Percentiles rank a stretch among this genome's conserved stretches.
Conservation (phyloP, 2,888 invertebrate genomes). For the Strigamia transsilvanica region DNA sequence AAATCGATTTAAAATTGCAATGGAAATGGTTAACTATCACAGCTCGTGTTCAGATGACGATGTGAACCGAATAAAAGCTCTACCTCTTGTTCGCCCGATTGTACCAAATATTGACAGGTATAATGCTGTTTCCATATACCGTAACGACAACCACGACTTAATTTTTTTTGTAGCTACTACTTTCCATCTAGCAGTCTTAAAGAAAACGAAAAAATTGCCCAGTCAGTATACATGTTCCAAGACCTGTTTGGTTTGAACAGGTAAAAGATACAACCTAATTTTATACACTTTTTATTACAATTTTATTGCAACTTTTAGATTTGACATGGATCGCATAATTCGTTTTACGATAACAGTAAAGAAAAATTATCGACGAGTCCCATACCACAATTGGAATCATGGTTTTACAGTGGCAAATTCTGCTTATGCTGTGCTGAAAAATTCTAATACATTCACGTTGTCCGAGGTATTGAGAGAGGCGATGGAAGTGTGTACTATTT, state of each 20-base stretch:
- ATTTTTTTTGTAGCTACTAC: slow-evolving; percentile 68
- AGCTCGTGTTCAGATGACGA: slow-evolving; percentile 79
- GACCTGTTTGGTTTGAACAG: slow-evolving; percentile 73
- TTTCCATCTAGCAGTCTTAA: slow-evolving; percentile 77
- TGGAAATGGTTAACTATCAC: slow-evolving; percentile 85
- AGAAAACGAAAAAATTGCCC: slow-evolving; percentile 76
- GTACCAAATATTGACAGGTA: slow-evolving; percentile 60
- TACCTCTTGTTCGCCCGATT: slow-evolving; percentile 54
- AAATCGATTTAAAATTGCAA: slow-evolving; percentile 79
- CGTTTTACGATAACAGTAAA: slow-evolving; percentile 81
- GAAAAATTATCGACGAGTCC: slow-evolving; percentile 83
- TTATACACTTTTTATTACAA: not conserved
- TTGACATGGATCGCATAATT: slow-evolving; percentile 74
- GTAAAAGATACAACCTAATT: slow-evolving; percentile 55
- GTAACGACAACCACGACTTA: not conserved
- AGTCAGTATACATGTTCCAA: slow-evolving; percentile 79
- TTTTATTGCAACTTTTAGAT: slow-evolving; percentile 63
- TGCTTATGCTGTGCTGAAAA: slow-evolving; percentile 79
- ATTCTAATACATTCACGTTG: slow-evolving; percentile 69
- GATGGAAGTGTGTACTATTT: no score
- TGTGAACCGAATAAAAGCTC: slow-evolving; percentile 62
- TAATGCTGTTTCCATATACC: not conserved
- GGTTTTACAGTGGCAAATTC: slow-evolving; percentile 87
- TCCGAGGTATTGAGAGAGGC: slow-evolving; percentile 68
- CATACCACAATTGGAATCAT: slow-evolving; percentile 89